Percentiles rank a stretch among this genome's conserved stretches.
Evolutionary conservation across 2,888 invertebrate genomes (phyloP).

Genomic region (Cactoblastis cactorum): DNA sequence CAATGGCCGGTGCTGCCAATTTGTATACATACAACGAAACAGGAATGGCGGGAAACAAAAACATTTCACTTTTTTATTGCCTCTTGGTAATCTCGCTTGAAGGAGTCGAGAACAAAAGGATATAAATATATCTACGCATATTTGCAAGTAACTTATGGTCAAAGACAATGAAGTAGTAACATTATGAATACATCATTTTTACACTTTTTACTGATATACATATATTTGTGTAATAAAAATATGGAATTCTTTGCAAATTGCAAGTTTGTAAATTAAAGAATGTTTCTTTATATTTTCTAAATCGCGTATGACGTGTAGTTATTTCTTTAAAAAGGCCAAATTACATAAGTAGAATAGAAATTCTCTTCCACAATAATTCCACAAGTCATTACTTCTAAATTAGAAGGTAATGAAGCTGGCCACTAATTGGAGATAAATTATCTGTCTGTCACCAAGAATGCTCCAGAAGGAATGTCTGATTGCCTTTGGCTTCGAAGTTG

Average conservation of each 20-base stretch:
- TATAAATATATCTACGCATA: neutral
- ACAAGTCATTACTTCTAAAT: neutral
- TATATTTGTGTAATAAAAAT: too few species aligned
- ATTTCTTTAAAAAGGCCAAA: neutral
- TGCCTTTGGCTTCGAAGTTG: slow-evolving; percentile 1
- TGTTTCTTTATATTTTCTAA: neutral
- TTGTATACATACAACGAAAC: slow-evolving; percentile 2
- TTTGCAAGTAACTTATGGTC: neutral
- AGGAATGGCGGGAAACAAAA: neutral
- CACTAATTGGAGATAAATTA: slow-evolving; percentile 9
- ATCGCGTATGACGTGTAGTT: too few species aligned
- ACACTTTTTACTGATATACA: too few species aligned
- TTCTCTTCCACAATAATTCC: neutral
- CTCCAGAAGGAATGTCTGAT: slow-evolving; percentile 12
- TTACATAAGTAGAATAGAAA: neutral
- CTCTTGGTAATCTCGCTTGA: neutral
- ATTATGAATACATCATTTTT: too few species aligned
- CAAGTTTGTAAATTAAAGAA: too few species aligned
- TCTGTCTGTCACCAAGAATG: slow-evolving; percentile 12
- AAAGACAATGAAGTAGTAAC: neutral
- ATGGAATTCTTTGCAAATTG: too few species aligned
- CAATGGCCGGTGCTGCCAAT: neutral
- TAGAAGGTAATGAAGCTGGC: slow-evolving; percentile 1
- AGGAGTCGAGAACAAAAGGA: slow-evolving; percentile 1
- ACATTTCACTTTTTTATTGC: neutral